Conservation (phyloP, 1,140 invertebrate genomes). For the Diorhabda carinulata region DNA sequence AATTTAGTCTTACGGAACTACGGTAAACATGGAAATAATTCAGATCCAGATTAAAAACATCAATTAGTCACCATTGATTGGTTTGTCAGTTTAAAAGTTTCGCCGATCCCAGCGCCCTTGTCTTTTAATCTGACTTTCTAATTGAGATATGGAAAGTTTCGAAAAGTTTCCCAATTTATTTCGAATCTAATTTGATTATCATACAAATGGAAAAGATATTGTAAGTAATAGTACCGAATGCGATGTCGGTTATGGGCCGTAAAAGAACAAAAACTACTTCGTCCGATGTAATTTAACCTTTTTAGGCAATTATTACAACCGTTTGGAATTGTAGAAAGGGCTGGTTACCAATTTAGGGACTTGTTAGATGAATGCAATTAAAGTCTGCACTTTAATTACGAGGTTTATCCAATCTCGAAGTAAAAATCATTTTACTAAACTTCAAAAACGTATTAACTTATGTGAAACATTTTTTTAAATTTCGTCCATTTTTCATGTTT, state of each 20-base stretch:
- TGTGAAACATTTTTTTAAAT: no score
- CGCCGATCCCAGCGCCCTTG: background rate
- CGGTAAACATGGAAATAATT: background rate
- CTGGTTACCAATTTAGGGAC: background rate
- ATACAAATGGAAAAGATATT: constrained; percentile 19
- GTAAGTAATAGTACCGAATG: constrained; percentile 3
- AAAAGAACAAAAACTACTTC: constrained; percentile 9
- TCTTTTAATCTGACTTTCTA: constrained; percentile 12
- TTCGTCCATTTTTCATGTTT: no score
- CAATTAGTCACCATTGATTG: constrained; percentile 17
- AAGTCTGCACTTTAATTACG: no score
- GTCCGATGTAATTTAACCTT: background rate
- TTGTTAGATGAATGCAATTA: no score
- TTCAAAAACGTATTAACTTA: no score
- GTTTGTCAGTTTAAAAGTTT: constrained; percentile 6
- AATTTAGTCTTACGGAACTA: background rate
- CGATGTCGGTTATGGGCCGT: constrained; percentile 9
- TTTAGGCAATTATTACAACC: background rate
- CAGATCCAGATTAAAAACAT: background rate
- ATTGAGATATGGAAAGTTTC: constrained; percentile 15
- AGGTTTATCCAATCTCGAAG: no score
- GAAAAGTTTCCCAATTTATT: constrained; percentile 18
- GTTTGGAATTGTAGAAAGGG: background rate
- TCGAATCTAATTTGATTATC: constrained; percentile 19
- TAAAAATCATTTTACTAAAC: no score